Evolutionary conservation across 2,888 invertebrate genomes (phyloP).

Genomic region (Oscheius sp.): DNA sequence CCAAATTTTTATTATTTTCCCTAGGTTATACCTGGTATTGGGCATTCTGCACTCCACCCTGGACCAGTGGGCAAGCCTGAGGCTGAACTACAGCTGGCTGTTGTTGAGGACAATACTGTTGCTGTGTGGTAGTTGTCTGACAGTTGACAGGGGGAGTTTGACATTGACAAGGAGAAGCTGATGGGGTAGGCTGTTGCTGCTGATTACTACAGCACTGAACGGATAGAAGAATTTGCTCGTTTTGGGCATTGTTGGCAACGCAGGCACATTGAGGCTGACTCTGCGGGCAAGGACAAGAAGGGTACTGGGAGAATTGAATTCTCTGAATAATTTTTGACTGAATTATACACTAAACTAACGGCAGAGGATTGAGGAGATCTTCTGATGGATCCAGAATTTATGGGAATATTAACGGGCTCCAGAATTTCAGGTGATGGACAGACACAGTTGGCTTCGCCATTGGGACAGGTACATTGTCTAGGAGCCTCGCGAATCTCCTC

Average conservation of each 20-base stretch:
- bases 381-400: conserved; percentile 48
- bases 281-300: conserved; percentile 57
- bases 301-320: conserved; percentile 56
- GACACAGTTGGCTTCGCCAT: conserved; percentile 65
- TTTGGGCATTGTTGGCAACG: conserved; percentile 48
- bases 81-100: conserved; percentile 63
- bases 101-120: conserved; percentile 67
- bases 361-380: conserved; percentile 46
- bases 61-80: conserved; percentile 68
- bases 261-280: conserved; percentile 57
- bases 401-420: conserved; percentile 57
- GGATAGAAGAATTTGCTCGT: conserved; percentile 53
- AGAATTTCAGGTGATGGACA: conserved; percentile 67
- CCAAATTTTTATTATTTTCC: no score
- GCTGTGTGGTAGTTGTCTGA: conserved; percentile 66
- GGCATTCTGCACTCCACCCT: conserved; percentile 67
- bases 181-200: conserved; percentile 35
- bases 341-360: conserved; percentile 9
- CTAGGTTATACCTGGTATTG: conserved; percentile 59
- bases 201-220: conserved; percentile 55
- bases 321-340: conserved; percentile 23
- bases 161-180: conserved; percentile 33
- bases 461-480: conserved; percentile 64
- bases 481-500: conserved; percentile 65
- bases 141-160: conserved; percentile 47